These are phyloP conservation scores for Neodiprion lecontei DNA, from an alignment of 1,140 invertebrate genomes.

Conservation along the genomic window DNA sequence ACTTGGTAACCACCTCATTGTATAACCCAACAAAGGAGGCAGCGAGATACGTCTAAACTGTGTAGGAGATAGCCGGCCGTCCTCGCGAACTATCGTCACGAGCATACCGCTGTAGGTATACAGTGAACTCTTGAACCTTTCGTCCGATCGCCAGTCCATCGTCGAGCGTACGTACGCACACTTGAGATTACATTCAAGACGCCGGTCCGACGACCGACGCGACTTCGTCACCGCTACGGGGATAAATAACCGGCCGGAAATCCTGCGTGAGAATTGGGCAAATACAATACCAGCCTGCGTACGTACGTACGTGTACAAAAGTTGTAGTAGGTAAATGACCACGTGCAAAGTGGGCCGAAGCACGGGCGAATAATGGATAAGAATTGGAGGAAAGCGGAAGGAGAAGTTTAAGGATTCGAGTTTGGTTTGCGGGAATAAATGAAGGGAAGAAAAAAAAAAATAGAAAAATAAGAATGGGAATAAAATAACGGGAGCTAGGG, in stretches of 20 bases:
- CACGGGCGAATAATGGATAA: background rate
- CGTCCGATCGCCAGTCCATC: background rate
- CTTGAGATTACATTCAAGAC: slow-evolving; percentile 1
- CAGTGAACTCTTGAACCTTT: background rate
- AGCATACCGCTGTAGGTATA: background rate
- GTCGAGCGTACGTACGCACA: background rate
- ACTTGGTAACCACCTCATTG: too few relatives aligned
- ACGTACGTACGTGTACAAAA: too few relatives aligned
- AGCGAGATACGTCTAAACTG: background rate
- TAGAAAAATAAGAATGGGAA: background rate
- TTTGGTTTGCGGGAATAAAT: background rate
- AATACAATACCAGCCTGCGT: too few relatives aligned
- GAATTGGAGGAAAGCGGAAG: background rate
- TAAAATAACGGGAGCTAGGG: background rate
- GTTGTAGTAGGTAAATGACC: background rate
- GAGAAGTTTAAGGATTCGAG: too few relatives aligned
- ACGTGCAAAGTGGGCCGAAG: background rate
- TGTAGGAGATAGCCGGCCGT: background rate
- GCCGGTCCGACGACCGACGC: too few relatives aligned
- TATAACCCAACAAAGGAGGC: background rate
- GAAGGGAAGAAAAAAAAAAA: background rate
- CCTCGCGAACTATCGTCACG: too few relatives aligned
- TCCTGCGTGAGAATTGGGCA: background rate
- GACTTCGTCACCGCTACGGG: too few relatives aligned
- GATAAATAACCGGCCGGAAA: too few relatives aligned